Percentiles rank a stretch among this genome's conserved stretches.
phyloP scores from a whole-genome alignment of 2,888 invertebrate genomes.

The Chesias legatella region DNA sequence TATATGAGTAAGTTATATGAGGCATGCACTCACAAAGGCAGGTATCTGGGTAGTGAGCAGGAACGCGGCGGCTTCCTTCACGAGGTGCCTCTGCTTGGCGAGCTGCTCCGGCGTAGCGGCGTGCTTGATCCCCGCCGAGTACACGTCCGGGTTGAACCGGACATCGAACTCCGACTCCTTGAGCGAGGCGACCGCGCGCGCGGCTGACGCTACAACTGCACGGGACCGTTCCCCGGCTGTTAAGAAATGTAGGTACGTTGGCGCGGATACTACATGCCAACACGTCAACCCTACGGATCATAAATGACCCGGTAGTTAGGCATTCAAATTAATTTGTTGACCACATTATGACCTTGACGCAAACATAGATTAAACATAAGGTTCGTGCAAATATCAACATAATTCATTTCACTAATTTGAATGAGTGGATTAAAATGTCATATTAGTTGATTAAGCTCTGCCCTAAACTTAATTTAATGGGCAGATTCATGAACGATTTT shows the following conservation, averaged over 20 bases:
- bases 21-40: conserved; percentile 87
- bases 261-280: background rate
- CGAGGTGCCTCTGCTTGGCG: conserved; percentile 91
- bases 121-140: conserved; percentile 95
- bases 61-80: conserved; percentile 97
- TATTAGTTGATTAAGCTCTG: no score
- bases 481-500: no score
- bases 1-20: no score
- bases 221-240: conserved; percentile 89
- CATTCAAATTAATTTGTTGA: no score
- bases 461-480: no score
- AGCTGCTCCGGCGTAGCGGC: conserved; percentile 84
- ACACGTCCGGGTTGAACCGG: conserved; percentile 98
- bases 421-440: no score
- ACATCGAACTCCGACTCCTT: conserved; percentile 98
- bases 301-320: no score
- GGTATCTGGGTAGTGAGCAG: conserved; percentile 96
- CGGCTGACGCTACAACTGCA: conserved; percentile 93
- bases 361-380: no score
- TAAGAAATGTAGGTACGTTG: background rate
- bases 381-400: no score
- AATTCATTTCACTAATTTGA: no score
- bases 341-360: no score
- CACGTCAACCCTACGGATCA: no score
- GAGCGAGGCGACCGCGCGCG: conserved; percentile 94